Base-by-base conservation (phyloP, 2,113 vertebrate genomes). In the Piaya cayana region DNA sequence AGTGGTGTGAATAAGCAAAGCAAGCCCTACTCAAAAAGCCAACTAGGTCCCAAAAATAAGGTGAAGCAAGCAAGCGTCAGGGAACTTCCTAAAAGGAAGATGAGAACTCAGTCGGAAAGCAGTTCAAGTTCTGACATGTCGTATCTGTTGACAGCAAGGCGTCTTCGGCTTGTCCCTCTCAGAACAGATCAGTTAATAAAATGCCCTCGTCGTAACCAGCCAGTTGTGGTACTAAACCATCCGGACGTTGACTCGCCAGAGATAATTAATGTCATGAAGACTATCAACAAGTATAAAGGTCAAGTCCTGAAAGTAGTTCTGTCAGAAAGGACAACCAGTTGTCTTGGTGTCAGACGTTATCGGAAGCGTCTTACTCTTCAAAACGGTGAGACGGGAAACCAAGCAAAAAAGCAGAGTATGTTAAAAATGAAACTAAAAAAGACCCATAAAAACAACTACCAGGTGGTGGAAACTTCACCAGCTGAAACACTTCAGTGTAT, bases 211-310 rank as follows among this genome's bases (percentile, higher is more conserved):
- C 98, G 98, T 45, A 98, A 99, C 96, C 99, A 99, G 96, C 99
- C 99, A 3, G 99, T 99, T 85, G 99, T 99, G 23, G 99, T 99
- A 64, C 95, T 99, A 50, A 99, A 99, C 94, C 99, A 99, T 63
- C 99, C 99, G 17, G 98, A 98, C 4, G 97, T 98, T 11, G 98
- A 98, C 86, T 97, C 98, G 0, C 94, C 96, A 8, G 98, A 98
- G 90, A 97, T 98, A 87, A 97, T 97, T 90, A 98, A 98, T 9
- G 97, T 98, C 25, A 98, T 98, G 98, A 98, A 98, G 93, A 96
- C 98, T 17, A 98, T 98, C 63, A 97, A 98, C 74, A 98, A 97
- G 80, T 98, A 98, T 85, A 98, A 97, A 91, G 97, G 98, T 95
- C 98, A 98, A 22, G 97, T 98, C n/a, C 82, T 98, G 81, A 98